A percentile compares a stretch with the other conserved stretches of the same genome.
Conservation (phyloP, 2,113 vertebrate genomes). For the Glareola pratincola region DNA sequence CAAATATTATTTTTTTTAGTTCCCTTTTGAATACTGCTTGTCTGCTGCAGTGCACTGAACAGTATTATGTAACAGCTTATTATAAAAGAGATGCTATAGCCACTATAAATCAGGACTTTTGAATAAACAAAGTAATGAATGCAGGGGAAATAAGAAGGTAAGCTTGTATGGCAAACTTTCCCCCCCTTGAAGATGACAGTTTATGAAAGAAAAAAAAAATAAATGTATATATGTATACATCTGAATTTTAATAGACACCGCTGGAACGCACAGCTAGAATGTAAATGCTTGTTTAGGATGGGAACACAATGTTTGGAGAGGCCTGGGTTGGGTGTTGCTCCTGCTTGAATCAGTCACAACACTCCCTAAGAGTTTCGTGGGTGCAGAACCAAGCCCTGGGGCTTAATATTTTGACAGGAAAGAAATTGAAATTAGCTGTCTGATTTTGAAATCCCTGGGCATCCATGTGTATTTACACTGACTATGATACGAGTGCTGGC, state of each 20-base stretch:
- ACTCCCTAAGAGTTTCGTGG: neutral
- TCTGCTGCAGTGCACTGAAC: constrained; percentile 15
- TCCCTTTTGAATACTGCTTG: constrained; percentile 24
- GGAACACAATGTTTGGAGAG: neutral
- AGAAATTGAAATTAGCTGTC: neutral
- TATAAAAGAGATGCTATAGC: constrained; percentile 12
- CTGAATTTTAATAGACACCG: neutral
- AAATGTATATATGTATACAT: neutral
- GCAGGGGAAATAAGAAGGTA: neutral
- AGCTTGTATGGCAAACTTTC: neutral
- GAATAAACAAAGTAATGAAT: constrained; percentile 27
- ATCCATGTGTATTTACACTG: neutral
- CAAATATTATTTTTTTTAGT: constrained; percentile 11
- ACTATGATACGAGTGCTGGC: neutral
- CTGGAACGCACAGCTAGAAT: neutral
- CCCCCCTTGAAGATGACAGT: neutral
- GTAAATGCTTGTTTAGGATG: neutral
- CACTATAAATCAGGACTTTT: constrained; percentile 42
- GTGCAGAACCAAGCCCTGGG: neutral
- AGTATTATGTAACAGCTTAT: constrained; percentile 39
- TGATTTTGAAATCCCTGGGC: neutral
- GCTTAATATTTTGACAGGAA: neutral
- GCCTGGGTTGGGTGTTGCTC: neutral
- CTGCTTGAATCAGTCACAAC: neutral
- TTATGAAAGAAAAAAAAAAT: neutral